Conservation (phyloP, 2,113 vertebrate species). For the Osmerus eperlanus region DNA sequence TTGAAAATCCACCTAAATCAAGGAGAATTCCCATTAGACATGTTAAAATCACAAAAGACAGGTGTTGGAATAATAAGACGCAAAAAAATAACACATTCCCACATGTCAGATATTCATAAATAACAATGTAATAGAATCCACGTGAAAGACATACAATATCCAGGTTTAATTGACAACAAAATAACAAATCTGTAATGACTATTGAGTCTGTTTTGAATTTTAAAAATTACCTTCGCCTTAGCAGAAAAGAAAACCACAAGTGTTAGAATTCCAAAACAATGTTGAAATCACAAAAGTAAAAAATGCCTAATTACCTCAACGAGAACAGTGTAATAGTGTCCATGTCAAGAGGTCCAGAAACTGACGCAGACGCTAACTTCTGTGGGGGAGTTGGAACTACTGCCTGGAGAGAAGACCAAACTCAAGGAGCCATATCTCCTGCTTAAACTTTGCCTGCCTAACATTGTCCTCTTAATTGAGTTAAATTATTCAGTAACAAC, state of each 20-base stretch:
- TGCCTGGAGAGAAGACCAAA: slow-evolving; percentile 61
- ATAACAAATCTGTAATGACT: too few species aligned
- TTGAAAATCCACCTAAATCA: background rate
- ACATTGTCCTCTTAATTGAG: slow-evolving; percentile 79
- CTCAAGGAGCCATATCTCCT: slow-evolving; percentile 70
- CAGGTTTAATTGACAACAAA: too few species aligned
- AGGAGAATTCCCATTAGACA: background rate
- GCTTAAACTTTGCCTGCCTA: slow-evolving; percentile 71
- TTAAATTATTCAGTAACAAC: slow-evolving; percentile 62
- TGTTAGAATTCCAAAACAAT: too few species aligned
- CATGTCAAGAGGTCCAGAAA: too few species aligned
- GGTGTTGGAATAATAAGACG: background rate
- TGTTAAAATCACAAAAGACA: background rate
- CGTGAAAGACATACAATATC: background rate
- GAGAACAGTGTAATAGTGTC: too few species aligned
- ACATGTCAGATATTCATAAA: background rate
- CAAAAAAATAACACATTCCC: background rate
- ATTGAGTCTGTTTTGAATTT: too few species aligned
- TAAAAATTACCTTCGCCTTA: too few species aligned
- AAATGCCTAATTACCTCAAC: too few species aligned
- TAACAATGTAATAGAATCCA: background rate
- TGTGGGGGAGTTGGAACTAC: background rate
- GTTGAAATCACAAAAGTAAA: too few species aligned
- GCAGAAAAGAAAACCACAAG: too few species aligned
- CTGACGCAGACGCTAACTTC: background rate